Evolutionary conservation across 2,797 vertebrate genomes (phyloP).

Genomic region (Melanotaenia boesemani): DNA sequence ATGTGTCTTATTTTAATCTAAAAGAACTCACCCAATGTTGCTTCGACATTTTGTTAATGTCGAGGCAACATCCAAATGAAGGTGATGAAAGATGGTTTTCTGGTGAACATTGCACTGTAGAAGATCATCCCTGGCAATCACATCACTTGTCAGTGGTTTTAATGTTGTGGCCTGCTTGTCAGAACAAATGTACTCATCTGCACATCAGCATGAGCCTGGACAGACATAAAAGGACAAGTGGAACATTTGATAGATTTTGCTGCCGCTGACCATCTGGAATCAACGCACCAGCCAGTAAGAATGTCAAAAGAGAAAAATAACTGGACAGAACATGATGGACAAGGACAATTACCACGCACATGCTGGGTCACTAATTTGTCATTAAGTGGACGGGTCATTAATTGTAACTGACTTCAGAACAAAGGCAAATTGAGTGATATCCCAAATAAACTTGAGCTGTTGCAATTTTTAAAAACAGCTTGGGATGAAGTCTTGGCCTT

Average conservation of each 20-base stretch:
- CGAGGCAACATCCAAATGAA: no score
- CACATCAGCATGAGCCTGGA: slow-evolving; percentile 12
- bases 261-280: slow-evolving; percentile 20
- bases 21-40: no score
- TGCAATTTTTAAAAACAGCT: slow-evolving; percentile 30
- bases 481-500: slow-evolving; percentile 52
- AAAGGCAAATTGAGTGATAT: slow-evolving; percentile 28
- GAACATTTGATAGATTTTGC: slow-evolving; percentile 36
- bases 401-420: slow-evolving; percentile 39
- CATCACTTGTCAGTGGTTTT: no score
- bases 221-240: slow-evolving; percentile 10
- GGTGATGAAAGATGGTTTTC: no score
- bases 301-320: slow-evolving; percentile 15
- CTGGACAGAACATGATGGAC: slow-evolving; percentile 35
- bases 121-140: no score
- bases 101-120: no score
- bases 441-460: slow-evolving; percentile 38
- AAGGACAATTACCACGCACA: slow-evolving; percentile 46
- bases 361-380: slow-evolving; percentile 17
- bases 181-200: slow-evolving; percentile 16
- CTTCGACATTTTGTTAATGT: no score
- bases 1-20: no score
- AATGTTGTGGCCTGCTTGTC: slow-evolving; percentile 18
- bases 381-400: slow-evolving; percentile 28
- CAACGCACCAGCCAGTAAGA: slow-evolving; percentile 18